Evolutionary conservation across 1,140 invertebrate genomes (phyloP).

Genomic region (Pseudomyrmex concolor): DNA sequence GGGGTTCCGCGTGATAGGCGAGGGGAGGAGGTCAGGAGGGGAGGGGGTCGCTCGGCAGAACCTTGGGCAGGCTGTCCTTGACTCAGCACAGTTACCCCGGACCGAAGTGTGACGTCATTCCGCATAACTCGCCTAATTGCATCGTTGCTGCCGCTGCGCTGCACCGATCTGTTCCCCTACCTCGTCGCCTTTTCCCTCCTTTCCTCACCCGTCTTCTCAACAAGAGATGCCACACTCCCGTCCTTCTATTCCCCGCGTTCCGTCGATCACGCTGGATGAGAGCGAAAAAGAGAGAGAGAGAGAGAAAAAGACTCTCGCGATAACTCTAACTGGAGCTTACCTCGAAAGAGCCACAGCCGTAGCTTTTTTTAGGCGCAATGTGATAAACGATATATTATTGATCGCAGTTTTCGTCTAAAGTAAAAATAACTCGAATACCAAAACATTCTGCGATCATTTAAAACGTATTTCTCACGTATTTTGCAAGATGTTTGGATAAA

Average conservation of each 20-base stretch:
- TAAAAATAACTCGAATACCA: no score
- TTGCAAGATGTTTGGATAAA: no score
- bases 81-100: constrained; percentile 85
- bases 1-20: constrained; percentile 37
- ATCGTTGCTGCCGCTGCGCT: constrained; percentile 78
- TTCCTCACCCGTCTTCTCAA: constrained; percentile 31
- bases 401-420: no score
- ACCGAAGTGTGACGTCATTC: constrained; percentile 84
- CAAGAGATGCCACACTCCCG: constrained; percentile 13
- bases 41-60: constrained; percentile 74
- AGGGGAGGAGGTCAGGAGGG: constrained; percentile 9
- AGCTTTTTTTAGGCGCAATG: neutral
- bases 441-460: no score
- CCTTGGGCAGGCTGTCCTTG: constrained; percentile 84
- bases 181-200: constrained; percentile 27
- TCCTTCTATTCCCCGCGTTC: neutral
- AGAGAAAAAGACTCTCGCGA: constrained; percentile 17
- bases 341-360: constrained; percentile 32
- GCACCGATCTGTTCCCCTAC: constrained; percentile 51
- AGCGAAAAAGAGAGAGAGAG: neutral
- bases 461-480: no score
- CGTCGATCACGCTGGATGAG: neutral
- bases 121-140: constrained; percentile 86
- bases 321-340: constrained; percentile 58
- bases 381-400: no score